Percentiles rank a stretch among this genome's conserved stretches.
These are phyloP conservation scores for Stenodema calcarata DNA, from an alignment of 2,888 invertebrate species.

Conservation along the genomic window DNA sequence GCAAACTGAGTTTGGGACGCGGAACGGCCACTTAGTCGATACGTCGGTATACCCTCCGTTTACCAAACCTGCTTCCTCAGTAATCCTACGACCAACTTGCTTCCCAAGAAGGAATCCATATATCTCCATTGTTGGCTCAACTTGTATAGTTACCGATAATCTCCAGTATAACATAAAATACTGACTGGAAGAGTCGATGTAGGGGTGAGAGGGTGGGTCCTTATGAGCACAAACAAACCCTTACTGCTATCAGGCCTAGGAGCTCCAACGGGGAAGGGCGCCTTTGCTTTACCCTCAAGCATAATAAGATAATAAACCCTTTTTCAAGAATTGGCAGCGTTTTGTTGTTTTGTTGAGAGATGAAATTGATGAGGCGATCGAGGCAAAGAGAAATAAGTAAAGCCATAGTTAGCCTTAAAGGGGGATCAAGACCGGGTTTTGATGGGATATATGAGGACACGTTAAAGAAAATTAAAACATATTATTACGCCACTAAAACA, in stretches of 20 bases:
- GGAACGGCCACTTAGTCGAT: slow-evolving; percentile 29
- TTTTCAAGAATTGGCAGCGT: no score
- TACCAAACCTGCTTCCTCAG: background rate
- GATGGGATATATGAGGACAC: no score
- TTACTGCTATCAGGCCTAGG: no score
- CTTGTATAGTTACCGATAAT: slow-evolving; percentile 57
- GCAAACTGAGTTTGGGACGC: slow-evolving; percentile 11
- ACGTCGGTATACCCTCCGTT: background rate
- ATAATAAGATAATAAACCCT: no score
- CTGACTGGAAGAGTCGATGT: background rate
- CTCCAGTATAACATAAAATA: slow-evolving; percentile 59
- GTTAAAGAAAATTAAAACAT: no score
- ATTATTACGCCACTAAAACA: no score
- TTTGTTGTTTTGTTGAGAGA: no score
- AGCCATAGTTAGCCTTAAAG: no score
- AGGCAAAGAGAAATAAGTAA: no score
- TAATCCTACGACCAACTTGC: slow-evolving; percentile 34
- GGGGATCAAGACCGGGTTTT: no score
- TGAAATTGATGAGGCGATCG: no score
- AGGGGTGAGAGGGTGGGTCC: background rate
- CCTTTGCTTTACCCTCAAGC: no score
- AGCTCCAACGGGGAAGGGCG: background rate
- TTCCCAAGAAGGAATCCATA: slow-evolving; percentile 47
- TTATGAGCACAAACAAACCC: background rate
- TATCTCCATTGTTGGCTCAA: slow-evolving; percentile 49